Percentiles rank a stretch among this genome's conserved stretches.
phyloP scores from a whole-genome alignment of 2,113 vertebrate species.

The Lagopus leucura region DNA sequence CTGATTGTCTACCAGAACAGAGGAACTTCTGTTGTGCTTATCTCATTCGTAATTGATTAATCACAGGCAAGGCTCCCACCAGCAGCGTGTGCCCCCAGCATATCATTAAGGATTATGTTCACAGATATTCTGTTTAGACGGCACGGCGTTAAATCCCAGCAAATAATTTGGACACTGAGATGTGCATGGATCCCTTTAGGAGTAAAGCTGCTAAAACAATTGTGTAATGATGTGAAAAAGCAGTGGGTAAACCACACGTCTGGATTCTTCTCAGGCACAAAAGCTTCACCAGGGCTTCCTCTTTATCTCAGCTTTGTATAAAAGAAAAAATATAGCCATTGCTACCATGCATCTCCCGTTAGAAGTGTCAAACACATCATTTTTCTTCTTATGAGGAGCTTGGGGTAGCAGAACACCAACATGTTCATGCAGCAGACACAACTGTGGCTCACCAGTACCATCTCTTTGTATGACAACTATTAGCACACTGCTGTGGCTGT shows the following conservation, averaged over 20 bases:
- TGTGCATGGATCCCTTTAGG: not conserved
- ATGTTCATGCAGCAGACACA: not conserved
- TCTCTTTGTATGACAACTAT: not conserved
- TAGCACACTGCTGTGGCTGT: not conserved
- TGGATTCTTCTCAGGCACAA: not conserved
- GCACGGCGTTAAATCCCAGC: slow-evolving; percentile 12
- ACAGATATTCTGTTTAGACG: slow-evolving; percentile 30
- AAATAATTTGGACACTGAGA: slow-evolving; percentile 1
- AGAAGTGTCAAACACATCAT: not conserved
- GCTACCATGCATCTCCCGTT: not conserved
- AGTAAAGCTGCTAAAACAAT: slow-evolving; percentile 18
- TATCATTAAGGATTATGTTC: slow-evolving; percentile 18
- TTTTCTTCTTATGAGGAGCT: not conserved
- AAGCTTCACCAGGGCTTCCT: not conserved
- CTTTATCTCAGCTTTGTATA: not conserved
- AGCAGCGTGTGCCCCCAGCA: not conserved
- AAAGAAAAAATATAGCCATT: not conserved
- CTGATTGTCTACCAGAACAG: rapidly evolving
- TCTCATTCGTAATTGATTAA: slow-evolving; percentile 23
- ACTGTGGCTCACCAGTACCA: not conserved
- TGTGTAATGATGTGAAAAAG: not conserved
- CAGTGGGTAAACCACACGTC: not conserved
- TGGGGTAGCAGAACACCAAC: not conserved
- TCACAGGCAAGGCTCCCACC: not conserved
- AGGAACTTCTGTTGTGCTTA: not conserved